These are phyloP conservation scores for Cotesia glomerata DNA, from an alignment of 1,140 invertebrate species.

Conservation along the genomic window DNA sequence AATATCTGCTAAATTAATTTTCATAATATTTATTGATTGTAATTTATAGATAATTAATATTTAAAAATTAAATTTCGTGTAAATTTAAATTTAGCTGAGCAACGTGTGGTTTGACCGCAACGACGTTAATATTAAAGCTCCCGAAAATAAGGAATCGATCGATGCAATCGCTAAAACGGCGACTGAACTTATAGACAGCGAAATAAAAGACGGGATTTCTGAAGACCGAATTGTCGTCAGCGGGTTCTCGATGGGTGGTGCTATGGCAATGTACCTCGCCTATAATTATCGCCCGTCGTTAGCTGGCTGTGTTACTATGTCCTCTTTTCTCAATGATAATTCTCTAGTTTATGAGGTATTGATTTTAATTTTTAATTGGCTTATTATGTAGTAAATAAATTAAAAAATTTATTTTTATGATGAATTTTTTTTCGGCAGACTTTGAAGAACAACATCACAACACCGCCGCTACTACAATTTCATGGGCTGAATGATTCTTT, in stretches of 20 bases:
- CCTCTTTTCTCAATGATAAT: slow-evolving; percentile 74
- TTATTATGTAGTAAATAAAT: background rate
- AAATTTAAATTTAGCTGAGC: slow-evolving; percentile 52
- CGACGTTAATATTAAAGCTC: slow-evolving; percentile 65
- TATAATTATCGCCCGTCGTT: slow-evolving; percentile 68
- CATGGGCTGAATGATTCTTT: slow-evolving; percentile 62
- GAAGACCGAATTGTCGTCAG: slow-evolving; percentile 72
- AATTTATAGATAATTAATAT: background rate
- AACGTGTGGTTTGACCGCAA: slow-evolving; percentile 77
- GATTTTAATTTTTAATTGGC: background rate
- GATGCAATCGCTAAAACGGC: slow-evolving; percentile 65
- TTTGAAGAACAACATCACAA: slow-evolving; percentile 28
- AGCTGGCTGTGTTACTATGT: slow-evolving; percentile 74
- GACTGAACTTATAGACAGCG: slow-evolving; percentile 68
- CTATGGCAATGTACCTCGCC: slow-evolving; percentile 70
- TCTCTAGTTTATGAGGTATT: slow-evolving; percentile 69
- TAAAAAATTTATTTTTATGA: background rate
- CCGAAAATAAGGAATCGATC: slow-evolving; percentile 69
- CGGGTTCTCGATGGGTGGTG: slow-evolving; percentile 81
- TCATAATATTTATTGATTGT: background rate
- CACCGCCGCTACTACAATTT: slow-evolving; percentile 51
- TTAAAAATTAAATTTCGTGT: background rate
- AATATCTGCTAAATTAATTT: too few species aligned
- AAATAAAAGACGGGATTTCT: slow-evolving; percentile 70
- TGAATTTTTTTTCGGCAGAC: slow-evolving; percentile 40